Evolutionary conservation across 2,797 vertebrate genomes (phyloP), one percentile per base, ranked within the genome.

Genomic region (Sorex maritimensis): DNA sequence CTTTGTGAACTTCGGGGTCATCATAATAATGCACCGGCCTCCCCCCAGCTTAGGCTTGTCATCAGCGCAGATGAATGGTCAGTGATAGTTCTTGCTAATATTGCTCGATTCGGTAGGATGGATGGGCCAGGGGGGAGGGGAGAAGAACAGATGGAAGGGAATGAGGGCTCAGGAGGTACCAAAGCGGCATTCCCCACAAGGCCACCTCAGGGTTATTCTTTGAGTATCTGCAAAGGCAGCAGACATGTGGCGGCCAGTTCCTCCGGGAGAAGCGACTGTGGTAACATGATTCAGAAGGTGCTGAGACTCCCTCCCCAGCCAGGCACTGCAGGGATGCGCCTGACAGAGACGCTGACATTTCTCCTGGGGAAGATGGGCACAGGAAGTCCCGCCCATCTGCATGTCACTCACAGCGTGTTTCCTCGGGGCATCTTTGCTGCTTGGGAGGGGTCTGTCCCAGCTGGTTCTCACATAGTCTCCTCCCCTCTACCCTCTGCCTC

Each of bases 1-100:
- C 87, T 88, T 69, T 63, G 49, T 88, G 71, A 95, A 84, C 28
- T 63, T 38, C 28, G 49, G 15, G 28, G 85, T 44, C 65, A 67
- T 68, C 63, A 41, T 46, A 72, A 44, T 11, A 23, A 9, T 24
- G 34, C 34, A 38, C 38, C 0, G 69, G 46, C 65, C 19, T 24
- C 23, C 11, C 28, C 1, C 49, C 14, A 52, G 8, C 71, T 86
- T 52, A 73, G 75, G 24, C 2, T 41, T 19, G 17, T 58, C 61
- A 34, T 81, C 52, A 81, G n/a, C 71, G 34, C 41, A 13, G 8
- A 52, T 5, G 69, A 44, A 14, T 24, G 49, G 67, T 75, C 73
- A 81, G 52, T 28, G 5, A 67, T 19, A 68, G 30, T 58, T 68
- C 9, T 11, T 74, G 30, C 65, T 63, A 65, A 24, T 23, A 82